Conservation (phyloP, 2,797 vertebrate genomes). For the Helostoma temminkii region DNA sequence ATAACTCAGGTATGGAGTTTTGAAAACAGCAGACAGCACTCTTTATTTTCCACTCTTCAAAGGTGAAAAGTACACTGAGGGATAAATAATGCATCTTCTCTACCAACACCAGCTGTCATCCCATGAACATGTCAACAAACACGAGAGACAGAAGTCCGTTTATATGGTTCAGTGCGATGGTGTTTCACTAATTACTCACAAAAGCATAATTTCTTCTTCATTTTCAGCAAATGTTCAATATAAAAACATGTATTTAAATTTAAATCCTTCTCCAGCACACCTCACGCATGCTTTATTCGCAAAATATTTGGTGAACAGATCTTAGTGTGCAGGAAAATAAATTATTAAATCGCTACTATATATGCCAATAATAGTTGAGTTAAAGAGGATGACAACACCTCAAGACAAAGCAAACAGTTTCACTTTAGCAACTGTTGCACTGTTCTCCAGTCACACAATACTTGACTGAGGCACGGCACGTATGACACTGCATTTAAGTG, state of each 20-base stretch:
- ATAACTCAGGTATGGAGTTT: slow-evolving; percentile 4
- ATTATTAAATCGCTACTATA: too few relatives aligned
- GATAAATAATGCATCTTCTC: slow-evolving; percentile 66
- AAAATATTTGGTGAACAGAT: too few relatives aligned
- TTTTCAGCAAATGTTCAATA: slow-evolving; percentile 17
- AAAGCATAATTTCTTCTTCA: not conserved
- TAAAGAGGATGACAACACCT: too few relatives aligned
- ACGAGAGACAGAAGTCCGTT: slow-evolving; percentile 5
- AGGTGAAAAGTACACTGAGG: slow-evolving; percentile 58
- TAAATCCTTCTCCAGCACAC: too few relatives aligned
- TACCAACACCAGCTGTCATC: slow-evolving; percentile 39
- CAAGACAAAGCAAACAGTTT: too few relatives aligned
- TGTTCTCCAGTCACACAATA: not conserved
- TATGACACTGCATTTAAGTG: slow-evolving; percentile 26
- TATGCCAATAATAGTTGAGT: too few relatives aligned
- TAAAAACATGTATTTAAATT: not conserved
- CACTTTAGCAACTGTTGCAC: too few relatives aligned
- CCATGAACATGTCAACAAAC: slow-evolving; percentile 6
- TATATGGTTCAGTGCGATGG: not conserved
- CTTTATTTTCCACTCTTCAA: slow-evolving; percentile 47
- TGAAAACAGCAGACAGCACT: slow-evolving; percentile 1
- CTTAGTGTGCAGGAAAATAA: too few relatives aligned
- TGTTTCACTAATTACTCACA: slow-evolving; percentile 3
- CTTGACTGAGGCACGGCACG: not conserved
- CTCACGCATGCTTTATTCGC: too few relatives aligned